Evolutionary conservation across 2,888 invertebrate genomes (phyloP).

Genomic region (Rhabditoides inermis): DNA sequence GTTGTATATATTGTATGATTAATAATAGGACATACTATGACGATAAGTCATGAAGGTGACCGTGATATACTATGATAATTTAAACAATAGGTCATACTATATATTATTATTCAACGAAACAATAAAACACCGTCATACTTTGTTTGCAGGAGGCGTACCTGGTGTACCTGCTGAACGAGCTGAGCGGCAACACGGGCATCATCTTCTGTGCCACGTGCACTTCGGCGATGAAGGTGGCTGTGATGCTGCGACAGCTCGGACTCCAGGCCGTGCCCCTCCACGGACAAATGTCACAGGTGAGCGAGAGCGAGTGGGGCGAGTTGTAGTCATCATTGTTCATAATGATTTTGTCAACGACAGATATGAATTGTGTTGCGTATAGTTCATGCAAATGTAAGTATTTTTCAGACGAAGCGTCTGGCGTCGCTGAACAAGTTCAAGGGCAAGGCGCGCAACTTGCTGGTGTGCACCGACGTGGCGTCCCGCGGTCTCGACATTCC

Average conservation of each 20-base stretch:
- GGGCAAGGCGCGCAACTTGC: conserved; percentile 79
- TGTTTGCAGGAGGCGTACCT: conserved; percentile 93
- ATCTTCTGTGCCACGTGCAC: conserved; percentile 93
- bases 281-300: conserved; percentile 88
- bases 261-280: conserved; percentile 86
- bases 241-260: conserved; percentile 80
- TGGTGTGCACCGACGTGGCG: conserved; percentile 96
- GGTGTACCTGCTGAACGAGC: conserved; percentile 84
- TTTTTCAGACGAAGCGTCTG: conserved; percentile 73
- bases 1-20: not conserved
- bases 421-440: conserved; percentile 93
- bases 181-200: conserved; percentile 85
- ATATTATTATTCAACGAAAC: not conserved
- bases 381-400: no score
- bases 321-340: not conserved
- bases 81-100: no score
- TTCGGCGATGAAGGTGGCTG: conserved; percentile 72
- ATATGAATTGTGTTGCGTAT: no score
- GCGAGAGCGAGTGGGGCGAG: not conserved
- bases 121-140: not conserved
- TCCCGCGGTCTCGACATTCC: conserved; percentile 87
- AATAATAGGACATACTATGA: no score
- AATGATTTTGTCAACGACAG: no score
- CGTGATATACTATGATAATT: no score
- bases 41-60: no score